Percentiles rank a stretch among this genome's conserved stretches.
These are phyloP conservation scores for Apocrypta bakeri DNA, from an alignment of 1,140 invertebrate species.

Conservation along the genomic window DNA sequence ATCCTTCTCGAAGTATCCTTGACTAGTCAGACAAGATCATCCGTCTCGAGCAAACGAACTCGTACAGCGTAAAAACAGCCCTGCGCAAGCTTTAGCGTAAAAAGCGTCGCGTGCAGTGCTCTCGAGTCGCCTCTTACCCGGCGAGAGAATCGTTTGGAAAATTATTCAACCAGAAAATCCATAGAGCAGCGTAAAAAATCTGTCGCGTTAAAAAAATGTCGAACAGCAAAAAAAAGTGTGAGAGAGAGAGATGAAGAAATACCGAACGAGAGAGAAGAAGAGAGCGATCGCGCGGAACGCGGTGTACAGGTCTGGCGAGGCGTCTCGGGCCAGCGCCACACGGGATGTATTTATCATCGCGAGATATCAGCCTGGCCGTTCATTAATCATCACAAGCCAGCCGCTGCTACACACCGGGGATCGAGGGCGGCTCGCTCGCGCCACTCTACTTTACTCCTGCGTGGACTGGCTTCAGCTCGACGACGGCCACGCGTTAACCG, in stretches of 20 bases:
- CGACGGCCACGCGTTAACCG: neutral
- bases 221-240: neutral
- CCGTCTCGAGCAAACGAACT: neutral
- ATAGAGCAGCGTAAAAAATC: neutral
- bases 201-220: neutral
- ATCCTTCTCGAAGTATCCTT: neutral
- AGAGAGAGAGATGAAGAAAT: neutral
- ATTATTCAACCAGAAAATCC: slow-evolving; percentile 19
- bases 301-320: slow-evolving; percentile 13
- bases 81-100: neutral
- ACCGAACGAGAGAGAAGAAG: neutral
- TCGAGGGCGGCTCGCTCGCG: too few relatives aligned
- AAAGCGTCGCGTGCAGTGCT: neutral
- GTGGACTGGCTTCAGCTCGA: neutral
- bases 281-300: slow-evolving; percentile 29
- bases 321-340: slow-evolving; percentile 19
- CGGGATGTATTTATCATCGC: slow-evolving; percentile 50
- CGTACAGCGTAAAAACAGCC: neutral
- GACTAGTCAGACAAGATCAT: neutral
- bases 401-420: slow-evolving; percentile 1
- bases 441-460: neutral
- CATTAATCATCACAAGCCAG: slow-evolving; percentile 41
- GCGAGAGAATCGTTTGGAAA: neutral
- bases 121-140: neutral
- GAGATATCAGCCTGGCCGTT: slow-evolving; percentile 39